A percentile compares a stretch with the other conserved stretches of the same genome.
phyloP scores from a whole-genome alignment of 1,140 invertebrate species.

The Gryllus bimaculatus region DNA sequence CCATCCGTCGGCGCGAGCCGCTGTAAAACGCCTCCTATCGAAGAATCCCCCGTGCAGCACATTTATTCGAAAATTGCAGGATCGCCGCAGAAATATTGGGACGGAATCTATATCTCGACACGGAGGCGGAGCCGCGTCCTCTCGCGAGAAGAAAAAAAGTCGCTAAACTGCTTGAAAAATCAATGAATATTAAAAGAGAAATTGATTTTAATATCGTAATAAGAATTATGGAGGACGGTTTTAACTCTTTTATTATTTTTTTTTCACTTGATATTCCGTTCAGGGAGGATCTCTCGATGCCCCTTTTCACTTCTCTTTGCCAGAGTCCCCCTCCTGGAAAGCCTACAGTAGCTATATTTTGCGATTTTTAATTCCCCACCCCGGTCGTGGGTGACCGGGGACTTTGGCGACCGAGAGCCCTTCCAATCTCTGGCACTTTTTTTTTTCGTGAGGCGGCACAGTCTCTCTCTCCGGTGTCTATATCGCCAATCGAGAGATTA shows the following conservation, averaged over 20 bases:
- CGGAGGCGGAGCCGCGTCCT: background rate
- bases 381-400: background rate
- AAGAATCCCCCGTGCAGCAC: background rate
- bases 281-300: background rate
- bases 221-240: background rate
- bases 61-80: background rate
- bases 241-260: background rate
- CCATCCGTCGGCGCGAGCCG: background rate
- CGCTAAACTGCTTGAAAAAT: background rate
- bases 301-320: background rate
- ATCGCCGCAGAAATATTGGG: background rate
- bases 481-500: background rate
- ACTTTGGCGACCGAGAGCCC: background rate
- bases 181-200: conserved; percentile 6
- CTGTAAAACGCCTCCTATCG: background rate
- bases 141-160: background rate
- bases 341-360: conserved; percentile 1
- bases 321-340: background rate
- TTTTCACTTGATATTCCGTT: background rate
- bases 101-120: background rate
- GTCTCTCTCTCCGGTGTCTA: background rate
- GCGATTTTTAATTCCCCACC: background rate
- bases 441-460: background rate
- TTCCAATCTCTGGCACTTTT: background rate
- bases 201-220: conserved; percentile 6